Conservation (phyloP, 92 coral and sea anemone species). For the Epizoanthus rinbou region DNA sequence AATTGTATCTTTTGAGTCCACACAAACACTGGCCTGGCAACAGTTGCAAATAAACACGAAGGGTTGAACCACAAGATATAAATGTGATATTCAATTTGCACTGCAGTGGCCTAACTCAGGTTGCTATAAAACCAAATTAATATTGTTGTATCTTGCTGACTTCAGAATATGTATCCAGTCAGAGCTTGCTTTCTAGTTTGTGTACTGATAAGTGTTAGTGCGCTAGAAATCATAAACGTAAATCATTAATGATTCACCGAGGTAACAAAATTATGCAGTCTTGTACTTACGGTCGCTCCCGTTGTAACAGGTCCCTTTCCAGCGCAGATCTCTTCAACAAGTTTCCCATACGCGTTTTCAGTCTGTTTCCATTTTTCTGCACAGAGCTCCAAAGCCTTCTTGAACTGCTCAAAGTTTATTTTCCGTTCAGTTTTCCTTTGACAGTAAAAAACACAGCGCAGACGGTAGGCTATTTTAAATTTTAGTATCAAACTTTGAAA, state of each 20-base stretch:
- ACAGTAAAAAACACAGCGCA: background rate
- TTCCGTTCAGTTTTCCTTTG: conserved; percentile 89
- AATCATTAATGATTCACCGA: too few relatives aligned
- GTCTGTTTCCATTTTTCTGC: conserved; percentile 82
- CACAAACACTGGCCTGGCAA: too few relatives aligned
- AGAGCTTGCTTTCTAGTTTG: too few relatives aligned
- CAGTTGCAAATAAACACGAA: too few relatives aligned
- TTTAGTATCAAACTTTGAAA: background rate
- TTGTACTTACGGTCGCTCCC: conserved; percentile 83
- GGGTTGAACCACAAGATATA: too few relatives aligned
- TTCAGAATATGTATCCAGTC: too few relatives aligned
- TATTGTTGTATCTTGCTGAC: too few relatives aligned
- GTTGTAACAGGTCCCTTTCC: conserved; percentile 84
- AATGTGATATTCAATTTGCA: too few relatives aligned
- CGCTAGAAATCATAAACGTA: background rate
- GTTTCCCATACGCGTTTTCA: conserved; percentile 54
- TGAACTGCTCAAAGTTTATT: conserved; percentile 72
- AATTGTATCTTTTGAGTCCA: too few relatives aligned
- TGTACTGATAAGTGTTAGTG: background rate
- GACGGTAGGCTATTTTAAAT: background rate
- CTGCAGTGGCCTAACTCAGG: too few relatives aligned
- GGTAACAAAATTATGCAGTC: too few relatives aligned
- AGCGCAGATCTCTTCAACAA: conserved; percentile 68
- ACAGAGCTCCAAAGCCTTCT: conserved; percentile 71
- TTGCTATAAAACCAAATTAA: too few relatives aligned